Base-by-base conservation (phyloP, 2,888 invertebrate species). In the Drosophila acutilabella region DNA sequence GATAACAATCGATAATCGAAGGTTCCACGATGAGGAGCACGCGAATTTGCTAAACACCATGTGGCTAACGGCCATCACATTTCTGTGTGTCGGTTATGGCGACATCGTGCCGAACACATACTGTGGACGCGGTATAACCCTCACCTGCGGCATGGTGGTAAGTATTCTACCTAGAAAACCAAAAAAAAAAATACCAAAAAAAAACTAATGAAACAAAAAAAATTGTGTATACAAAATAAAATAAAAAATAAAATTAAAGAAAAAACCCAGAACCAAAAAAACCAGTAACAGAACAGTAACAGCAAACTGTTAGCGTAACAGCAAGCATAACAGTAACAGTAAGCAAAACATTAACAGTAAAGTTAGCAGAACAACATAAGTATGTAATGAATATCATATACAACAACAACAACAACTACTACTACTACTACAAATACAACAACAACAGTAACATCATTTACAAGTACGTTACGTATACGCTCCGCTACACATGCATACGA, bases 41-140 rank as follows among this genome's bases (percentile, higher is more conserved):
- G 98, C 98, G 93, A 99, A 99, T 95, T 96, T 99, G 93, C 95
- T 98, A 93, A 99, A 99, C 95, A 97, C 99, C 93, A 98, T 99
- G 98, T 99, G 99, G 99, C 96, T 99, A 94, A 99, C 99, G 92
- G 98, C 99, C 93, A 99, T 99, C 93, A 99, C 99, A 91, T 99
- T 99, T 95, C 96, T 99, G 92, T 98, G 99, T 94, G 98, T 99
- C 91, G 99, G 99, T 93, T 99, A 99, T 94, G 99, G 99, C 90
- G 99, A 98, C 94, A 98, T 99, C 92, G 99, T 99, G 92, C 99
- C 99, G 93, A 99, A 99, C 94, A 99, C 99, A 83, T 99, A 99
- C 94, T 99, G 99, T 95, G 99, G 99, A 92, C 95, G 99, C 93
- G 98, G 98, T 92, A 98, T 99, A 93, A 98, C 99, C 91, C 98